phyloP scores from a whole-genome alignment of 2,797 vertebrate genomes.

The Pangasius djambal region DNA sequence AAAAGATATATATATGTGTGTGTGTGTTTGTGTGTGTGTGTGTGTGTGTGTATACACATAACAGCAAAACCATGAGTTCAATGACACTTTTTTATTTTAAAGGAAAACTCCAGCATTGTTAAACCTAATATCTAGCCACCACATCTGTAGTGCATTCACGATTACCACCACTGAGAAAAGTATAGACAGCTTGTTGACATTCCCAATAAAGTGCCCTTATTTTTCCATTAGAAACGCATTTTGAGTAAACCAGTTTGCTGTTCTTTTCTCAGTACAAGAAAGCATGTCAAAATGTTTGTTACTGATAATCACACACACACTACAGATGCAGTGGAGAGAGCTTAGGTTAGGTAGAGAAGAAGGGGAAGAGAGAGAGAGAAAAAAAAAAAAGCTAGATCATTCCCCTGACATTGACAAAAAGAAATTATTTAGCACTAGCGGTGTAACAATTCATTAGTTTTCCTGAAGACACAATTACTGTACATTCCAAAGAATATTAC shows the following conservation, averaged over 20 bases:
- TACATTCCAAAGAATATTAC: not conserved
- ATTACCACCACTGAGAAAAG: not conserved
- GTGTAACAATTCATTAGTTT: not conserved
- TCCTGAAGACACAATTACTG: not conserved
- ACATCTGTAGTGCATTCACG: not conserved
- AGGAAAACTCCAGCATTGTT: not conserved
- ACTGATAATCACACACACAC: constrained; percentile 5
- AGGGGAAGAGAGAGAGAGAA: no score
- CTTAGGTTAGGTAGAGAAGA: no score
- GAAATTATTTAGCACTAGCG: not conserved
- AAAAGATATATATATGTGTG: no score
- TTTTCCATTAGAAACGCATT: not conserved
- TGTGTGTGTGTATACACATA: not conserved
- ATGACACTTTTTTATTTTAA: not conserved
- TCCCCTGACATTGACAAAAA: not conserved
- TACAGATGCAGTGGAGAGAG: not conserved
- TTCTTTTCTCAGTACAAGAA: no score
- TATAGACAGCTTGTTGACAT: not conserved
- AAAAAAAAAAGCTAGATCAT: not conserved
- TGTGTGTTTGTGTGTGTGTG: not conserved
- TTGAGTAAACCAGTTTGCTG: not conserved
- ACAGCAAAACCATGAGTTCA: not conserved
- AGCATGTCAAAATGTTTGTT: not conserved
- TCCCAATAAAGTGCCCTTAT: not conserved
- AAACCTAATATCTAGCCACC: not conserved